Percentiles rank a stretch among this genome's conserved stretches.
These are phyloP conservation scores for Tragelaphus strepsiceros DNA, from an alignment of 2,113 vertebrate species.

Conservation along the genomic window DNA sequence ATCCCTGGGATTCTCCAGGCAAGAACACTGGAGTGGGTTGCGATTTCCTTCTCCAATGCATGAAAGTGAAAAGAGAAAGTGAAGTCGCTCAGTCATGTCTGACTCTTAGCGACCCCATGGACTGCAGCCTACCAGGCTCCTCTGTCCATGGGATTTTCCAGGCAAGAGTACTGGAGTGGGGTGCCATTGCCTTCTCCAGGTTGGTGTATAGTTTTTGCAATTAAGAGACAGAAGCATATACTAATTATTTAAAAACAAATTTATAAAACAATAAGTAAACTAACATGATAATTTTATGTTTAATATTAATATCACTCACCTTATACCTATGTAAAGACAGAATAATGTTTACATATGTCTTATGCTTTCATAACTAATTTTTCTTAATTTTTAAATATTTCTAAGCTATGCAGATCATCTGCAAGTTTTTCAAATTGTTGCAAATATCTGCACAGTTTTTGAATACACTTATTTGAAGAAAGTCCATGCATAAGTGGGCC, in stretches of 20 bases:
- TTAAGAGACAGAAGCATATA: neutral
- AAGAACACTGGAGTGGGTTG: no score
- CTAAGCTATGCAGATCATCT: neutral
- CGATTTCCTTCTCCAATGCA: no score
- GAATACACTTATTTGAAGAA: neutral
- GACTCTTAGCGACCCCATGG: no score
- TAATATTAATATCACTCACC: neutral
- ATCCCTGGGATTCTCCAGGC: no score
- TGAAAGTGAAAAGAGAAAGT: no score
- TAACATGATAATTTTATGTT: neutral
- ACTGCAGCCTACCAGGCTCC: no score
- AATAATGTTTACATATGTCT: neutral
- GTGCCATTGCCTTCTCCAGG: no score
- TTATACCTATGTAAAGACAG: neutral
- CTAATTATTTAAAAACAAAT: neutral
- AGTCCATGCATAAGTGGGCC: neutral
- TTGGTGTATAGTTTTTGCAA: neutral
- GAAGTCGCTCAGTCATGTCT: no score
- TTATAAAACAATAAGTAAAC: neutral
- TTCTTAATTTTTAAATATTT: neutral
- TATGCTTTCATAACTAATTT: neutral
- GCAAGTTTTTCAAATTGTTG: neutral
- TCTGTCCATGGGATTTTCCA: no score
- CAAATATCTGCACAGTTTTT: neutral
- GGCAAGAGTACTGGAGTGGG: no score